phyloP scores from a whole-genome alignment of 2,888 invertebrate genomes.

The Ectemnius lituratus region DNA sequence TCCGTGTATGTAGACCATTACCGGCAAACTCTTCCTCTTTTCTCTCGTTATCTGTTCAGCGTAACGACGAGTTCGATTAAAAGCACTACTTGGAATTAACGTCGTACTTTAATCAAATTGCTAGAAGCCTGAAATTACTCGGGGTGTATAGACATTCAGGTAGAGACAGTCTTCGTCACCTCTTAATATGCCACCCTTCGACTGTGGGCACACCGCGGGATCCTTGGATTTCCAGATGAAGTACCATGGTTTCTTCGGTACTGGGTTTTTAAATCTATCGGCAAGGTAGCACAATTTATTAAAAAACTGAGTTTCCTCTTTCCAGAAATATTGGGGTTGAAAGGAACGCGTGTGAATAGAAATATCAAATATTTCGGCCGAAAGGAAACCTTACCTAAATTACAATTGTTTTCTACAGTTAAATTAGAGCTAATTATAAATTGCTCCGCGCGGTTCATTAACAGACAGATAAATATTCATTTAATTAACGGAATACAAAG shows the following conservation, averaged over 20 bases:
- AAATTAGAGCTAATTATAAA: too few species aligned
- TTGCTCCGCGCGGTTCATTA: neutral
- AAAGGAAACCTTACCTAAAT: too few species aligned
- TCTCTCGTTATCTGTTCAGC: neutral
- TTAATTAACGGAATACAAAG: neutral
- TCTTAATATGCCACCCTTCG: neutral
- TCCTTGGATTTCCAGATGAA: conserved; percentile 43
- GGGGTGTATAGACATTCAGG: conserved; percentile 53
- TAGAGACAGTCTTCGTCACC: conserved; percentile 65
- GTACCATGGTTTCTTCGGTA: conserved; percentile 53
- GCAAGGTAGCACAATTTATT: too few species aligned
- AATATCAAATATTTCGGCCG: too few species aligned
- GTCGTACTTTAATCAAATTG: neutral
- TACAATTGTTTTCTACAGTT: too few species aligned
- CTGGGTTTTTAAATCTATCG: conserved; percentile 53
- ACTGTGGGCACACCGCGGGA: conserved; percentile 41
- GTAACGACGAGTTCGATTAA: too few species aligned
- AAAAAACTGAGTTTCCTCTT: too few species aligned
- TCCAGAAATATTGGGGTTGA: too few species aligned
- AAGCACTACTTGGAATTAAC: too few species aligned
- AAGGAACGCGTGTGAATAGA: too few species aligned
- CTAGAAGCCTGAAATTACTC: conserved; percentile 16
- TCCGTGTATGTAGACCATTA: conserved; percentile 73
- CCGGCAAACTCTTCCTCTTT: conserved; percentile 42
- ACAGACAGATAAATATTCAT: neutral